Evolutionary conservation across 2,113 vertebrate species (phyloP).

Genomic region (Anguilla rostrata): DNA sequence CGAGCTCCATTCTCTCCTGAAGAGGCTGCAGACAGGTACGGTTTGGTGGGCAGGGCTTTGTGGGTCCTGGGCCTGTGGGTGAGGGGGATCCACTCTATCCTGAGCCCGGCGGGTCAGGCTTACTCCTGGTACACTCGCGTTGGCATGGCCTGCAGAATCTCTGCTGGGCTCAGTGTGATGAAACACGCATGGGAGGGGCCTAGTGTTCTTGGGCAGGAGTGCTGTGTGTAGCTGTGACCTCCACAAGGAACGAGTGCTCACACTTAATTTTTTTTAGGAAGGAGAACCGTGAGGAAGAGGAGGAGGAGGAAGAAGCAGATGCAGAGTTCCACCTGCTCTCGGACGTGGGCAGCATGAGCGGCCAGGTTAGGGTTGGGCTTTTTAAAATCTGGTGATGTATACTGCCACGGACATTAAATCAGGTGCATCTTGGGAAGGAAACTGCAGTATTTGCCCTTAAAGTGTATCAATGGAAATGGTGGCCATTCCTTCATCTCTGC

Average conservation of each 20-base stretch:
- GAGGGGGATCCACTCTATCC: too few species aligned
- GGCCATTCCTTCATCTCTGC: too few species aligned
- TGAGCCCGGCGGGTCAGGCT: background rate
- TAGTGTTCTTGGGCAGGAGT: background rate
- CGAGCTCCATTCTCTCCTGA: conserved; percentile 29
- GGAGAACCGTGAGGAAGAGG: conserved; percentile 61
- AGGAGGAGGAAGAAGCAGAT: conserved; percentile 77
- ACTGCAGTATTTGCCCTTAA: too few species aligned
- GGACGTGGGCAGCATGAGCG: conserved; percentile 77
- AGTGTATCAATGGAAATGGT: too few species aligned
- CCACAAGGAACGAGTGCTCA: background rate
- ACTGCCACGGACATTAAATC: too few species aligned
- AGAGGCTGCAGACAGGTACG: conserved; percentile 49
- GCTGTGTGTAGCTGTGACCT: background rate
- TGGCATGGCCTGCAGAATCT: background rate
- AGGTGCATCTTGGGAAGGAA: too few species aligned
- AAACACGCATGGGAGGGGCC: background rate
- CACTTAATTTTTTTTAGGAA: conserved; percentile 44
- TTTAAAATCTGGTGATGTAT: background rate
- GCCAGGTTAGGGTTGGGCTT: conserved; percentile 63
- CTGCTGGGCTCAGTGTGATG: background rate
- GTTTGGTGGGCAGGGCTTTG: background rate
- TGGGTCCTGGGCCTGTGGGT: too few species aligned
- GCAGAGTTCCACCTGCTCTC: conserved; percentile 84
- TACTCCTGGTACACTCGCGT: background rate